These are phyloP conservation scores for Gadus macrocephalus DNA, from an alignment of 2,113 vertebrate genomes.

Conservation along the genomic window DNA sequence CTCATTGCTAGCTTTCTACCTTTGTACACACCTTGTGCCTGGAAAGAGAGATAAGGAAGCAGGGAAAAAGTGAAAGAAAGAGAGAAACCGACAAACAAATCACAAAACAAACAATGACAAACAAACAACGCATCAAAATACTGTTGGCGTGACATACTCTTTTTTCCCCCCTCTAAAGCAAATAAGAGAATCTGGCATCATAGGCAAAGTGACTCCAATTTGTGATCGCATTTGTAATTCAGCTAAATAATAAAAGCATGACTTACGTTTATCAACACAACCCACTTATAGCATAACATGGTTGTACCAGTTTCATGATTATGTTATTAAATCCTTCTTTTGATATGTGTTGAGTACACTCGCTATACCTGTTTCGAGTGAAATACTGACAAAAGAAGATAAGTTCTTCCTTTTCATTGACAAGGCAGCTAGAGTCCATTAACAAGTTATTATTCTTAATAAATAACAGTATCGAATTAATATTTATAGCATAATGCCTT, in stretches of 20 bases:
- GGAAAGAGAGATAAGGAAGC: no score
- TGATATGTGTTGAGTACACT: conserved; percentile 11
- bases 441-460: conserved; percentile 75
- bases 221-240: conserved; percentile 63
- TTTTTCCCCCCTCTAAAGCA: conserved; percentile 21
- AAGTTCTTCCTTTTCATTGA: conserved; percentile 49
- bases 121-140: no score
- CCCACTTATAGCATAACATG: conserved; percentile 50
- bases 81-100: no score
- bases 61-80: no score
- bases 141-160: conserved; percentile 5
- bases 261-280: conserved; percentile 63
- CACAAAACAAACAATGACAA: no score
- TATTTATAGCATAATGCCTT: conserved; percentile 94
- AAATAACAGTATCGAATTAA: conserved; percentile 94
- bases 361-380: conserved; percentile 45
- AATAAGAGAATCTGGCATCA: conserved; percentile 29
- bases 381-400: conserved; percentile 38
- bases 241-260: conserved; percentile 60
- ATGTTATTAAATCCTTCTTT: conserved; percentile 18
- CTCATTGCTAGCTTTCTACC: no score
- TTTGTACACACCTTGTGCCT: no score
- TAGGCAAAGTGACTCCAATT: conserved; percentile 36
- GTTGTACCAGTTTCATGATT: conserved; percentile 36
- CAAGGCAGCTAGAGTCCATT: conserved; percentile 69